Evolutionary conservation across 2,797 vertebrate species (phyloP).

Genomic region (Acanthiza pusilla): DNA sequence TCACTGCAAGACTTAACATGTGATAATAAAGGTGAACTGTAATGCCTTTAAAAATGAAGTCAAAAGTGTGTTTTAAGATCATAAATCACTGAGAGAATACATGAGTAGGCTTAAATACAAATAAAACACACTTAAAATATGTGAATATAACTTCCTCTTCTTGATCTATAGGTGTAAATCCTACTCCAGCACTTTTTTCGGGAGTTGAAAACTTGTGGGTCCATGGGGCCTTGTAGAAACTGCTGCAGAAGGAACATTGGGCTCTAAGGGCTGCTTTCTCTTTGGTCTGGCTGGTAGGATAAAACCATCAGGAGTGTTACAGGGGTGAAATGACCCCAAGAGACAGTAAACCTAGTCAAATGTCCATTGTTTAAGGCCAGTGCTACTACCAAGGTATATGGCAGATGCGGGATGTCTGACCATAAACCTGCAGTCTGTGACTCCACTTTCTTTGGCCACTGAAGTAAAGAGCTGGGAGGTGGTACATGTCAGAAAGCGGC

Average conservation of each 20-base stretch:
- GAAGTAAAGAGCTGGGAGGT: neutral
- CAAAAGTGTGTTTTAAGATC: neutral
- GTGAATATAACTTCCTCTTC: constrained; percentile 7
- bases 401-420: neutral
- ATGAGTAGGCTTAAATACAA: constrained; percentile 21
- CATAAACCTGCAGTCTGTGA: neutral
- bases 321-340: neutral
- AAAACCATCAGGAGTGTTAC: neutral
- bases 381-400: neutral
- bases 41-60: neutral
- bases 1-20: neutral
- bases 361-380: neutral
- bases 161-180: constrained; percentile 55
- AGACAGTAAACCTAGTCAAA: neutral
- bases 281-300: neutral
- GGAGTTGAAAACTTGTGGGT: constrained; percentile 20
- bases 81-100: constrained; percentile 9
- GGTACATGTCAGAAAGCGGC: neutral
- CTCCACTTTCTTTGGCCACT: neutral
- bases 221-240: constrained; percentile 43
- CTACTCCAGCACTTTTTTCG: neutral
- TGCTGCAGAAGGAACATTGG: neutral
- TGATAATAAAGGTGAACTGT: neutral
- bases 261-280: constrained; percentile 10
- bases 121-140: constrained; percentile 15